Conservation (phyloP, 1,140 invertebrate species). For the Ectropis grisescens region DNA sequence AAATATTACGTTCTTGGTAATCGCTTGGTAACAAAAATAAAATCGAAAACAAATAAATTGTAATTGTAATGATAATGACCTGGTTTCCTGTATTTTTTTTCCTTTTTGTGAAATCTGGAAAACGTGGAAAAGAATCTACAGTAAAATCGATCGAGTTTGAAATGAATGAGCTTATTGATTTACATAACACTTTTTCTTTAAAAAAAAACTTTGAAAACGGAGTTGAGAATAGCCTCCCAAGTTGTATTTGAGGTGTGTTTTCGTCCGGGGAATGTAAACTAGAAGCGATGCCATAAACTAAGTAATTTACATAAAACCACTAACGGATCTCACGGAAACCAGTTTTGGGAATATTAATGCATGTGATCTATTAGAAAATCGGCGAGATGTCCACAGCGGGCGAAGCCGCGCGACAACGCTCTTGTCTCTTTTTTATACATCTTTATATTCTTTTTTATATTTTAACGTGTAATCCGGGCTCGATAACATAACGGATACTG, state of each 20-base stretch:
- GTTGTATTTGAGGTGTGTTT: constrained; percentile 13
- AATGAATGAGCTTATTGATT: no score
- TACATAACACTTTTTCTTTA: no score
- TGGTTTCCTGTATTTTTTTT: no score
- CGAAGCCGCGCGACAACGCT: no score
- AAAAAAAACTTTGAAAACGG: no score
- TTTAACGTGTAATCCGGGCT: background rate
- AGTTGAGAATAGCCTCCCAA: background rate
- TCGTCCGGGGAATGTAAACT: constrained; percentile 46
- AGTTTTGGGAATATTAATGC: constrained; percentile 56
- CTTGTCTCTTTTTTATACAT: constrained; percentile 23
- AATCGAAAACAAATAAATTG: no score
- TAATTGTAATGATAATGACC: no score
- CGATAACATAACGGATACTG: background rate
- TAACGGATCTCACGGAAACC: constrained; percentile 65
- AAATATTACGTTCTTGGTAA: no score
- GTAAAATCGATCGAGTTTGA: no score
- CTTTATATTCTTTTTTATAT: background rate
- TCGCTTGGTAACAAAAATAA: no score
- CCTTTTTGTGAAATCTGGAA: no score
- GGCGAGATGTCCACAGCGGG: constrained; percentile 36
- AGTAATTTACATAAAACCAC: constrained; percentile 64
- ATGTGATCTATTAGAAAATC: constrained; percentile 68
- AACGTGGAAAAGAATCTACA: no score
- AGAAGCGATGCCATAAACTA: constrained; percentile 50